Evolutionary conservation across 2,888 invertebrate species (phyloP).

Genomic region (Thera obeliscata): DNA sequence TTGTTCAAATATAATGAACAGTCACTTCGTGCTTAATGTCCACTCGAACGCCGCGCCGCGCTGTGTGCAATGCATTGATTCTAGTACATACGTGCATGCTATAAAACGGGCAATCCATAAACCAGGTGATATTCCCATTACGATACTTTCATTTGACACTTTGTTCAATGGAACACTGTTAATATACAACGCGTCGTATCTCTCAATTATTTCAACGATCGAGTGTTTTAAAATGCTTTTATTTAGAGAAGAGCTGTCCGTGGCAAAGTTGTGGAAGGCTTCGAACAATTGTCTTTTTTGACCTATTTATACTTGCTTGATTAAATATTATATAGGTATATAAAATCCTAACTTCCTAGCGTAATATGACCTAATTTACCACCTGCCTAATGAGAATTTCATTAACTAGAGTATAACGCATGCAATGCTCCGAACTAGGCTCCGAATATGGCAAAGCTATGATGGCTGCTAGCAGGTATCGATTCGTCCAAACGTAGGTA

Average conservation of each 20-base stretch:
- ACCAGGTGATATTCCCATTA: background rate
- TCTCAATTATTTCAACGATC: no score
- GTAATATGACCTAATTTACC: constrained; percentile 1
- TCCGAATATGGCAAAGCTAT: constrained; percentile 45
- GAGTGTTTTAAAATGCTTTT: no score
- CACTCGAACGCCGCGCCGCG: background rate
- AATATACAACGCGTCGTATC: no score
- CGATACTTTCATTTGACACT: background rate
- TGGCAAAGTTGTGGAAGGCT: background rate
- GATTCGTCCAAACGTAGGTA: constrained; percentile 57
- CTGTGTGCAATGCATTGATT: background rate
- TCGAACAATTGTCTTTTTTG: background rate
- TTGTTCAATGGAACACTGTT: background rate
- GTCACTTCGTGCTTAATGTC: constrained; percentile 6
- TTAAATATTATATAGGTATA: background rate
- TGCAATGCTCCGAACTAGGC: constrained; percentile 32
- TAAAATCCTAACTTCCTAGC: background rate
- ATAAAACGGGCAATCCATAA: constrained; percentile 9
- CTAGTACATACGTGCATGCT: background rate
- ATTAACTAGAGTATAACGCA: constrained; percentile 12
- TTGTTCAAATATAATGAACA: constrained; percentile 13
- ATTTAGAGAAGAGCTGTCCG: no score
- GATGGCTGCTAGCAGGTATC: constrained; percentile 59
- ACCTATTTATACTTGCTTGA: background rate
- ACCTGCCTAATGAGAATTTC: background rate